A percentile compares a stretch with the other conserved stretches of the same genome.
phyloP scores from a whole-genome alignment of 2,113 vertebrate species.

The Mellivora capensis region DNA sequence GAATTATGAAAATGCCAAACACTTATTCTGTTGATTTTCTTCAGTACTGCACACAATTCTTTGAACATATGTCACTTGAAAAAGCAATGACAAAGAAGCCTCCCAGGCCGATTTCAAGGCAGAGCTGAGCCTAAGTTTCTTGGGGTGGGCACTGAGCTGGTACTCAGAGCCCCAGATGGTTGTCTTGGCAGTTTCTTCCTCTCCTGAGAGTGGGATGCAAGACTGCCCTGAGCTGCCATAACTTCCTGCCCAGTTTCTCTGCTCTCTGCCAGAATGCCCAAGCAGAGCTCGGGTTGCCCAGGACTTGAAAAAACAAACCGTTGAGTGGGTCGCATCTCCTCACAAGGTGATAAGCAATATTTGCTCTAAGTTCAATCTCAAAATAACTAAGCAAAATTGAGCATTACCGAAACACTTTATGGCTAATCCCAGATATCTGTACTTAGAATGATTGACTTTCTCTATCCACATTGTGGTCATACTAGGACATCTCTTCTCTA shows the following conservation, averaged over 20 bases:
- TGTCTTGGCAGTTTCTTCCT: background rate
- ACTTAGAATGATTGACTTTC: background rate
- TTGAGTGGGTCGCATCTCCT: background rate
- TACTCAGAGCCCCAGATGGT: background rate
- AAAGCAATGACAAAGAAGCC: background rate
- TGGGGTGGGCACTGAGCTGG: too few relatives aligned
- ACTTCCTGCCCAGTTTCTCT: background rate
- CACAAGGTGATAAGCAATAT: background rate
- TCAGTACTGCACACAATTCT: background rate
- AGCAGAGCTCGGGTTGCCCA: background rate
- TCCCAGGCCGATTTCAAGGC: background rate
- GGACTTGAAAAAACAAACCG: background rate
- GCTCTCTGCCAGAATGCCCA: background rate
- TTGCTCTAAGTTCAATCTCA: background rate
- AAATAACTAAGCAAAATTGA: background rate
- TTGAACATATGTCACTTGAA: background rate
- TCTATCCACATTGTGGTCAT: background rate
- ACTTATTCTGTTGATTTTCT: background rate
- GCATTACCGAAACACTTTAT: background rate
- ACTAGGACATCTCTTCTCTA: background rate
- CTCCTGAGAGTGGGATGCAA: background rate
- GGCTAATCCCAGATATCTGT: background rate
- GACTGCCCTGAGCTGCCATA: background rate
- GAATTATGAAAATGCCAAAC: background rate
- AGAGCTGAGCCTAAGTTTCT: background rate